Percentiles rank a stretch among this genome's conserved stretches.
These are phyloP conservation scores for Dasyurus viverrinus DNA, from an alignment of 2,113 vertebrate species.

Conservation along the genomic window DNA sequence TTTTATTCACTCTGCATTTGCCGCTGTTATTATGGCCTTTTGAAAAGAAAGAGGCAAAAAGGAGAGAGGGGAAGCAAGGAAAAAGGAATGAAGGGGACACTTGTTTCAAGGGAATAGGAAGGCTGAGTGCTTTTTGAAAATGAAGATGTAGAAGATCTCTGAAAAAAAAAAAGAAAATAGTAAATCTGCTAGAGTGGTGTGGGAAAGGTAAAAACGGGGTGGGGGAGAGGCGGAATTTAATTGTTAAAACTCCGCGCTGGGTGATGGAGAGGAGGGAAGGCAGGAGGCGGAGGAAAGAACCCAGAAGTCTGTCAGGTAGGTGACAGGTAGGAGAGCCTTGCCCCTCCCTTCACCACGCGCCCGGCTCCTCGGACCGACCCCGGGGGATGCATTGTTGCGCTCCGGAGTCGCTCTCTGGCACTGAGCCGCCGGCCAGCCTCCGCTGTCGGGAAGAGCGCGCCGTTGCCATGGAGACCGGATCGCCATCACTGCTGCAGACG, in stretches of 20 bases:
- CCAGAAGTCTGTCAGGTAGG: constrained; percentile 49
- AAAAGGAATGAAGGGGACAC: background rate
- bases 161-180: background rate
- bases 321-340: background rate
- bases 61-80: background rate
- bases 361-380: background rate
- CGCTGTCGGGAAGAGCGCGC: constrained; percentile 66
- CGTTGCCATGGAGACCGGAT: constrained; percentile 74
- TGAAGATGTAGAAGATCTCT: background rate
- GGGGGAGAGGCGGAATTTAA: background rate
- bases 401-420: constrained; percentile 69
- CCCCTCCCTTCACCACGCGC: background rate
- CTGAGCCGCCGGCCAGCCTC: constrained; percentile 62
- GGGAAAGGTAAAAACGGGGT: background rate
- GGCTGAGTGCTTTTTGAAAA: too few species aligned
- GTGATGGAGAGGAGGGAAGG: constrained; percentile 50
- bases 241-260: background rate
- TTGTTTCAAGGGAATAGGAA: background rate
- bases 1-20: background rate
- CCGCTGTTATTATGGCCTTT: background rate
- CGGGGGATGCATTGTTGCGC: constrained; percentile 61
- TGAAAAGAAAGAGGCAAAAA: background rate
- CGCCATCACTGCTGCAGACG: background rate
- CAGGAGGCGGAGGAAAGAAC: constrained; percentile 20
- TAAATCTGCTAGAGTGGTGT: background rate